Evolutionary conservation across 2,888 invertebrate species (phyloP), one percentile per base, ranked within the genome.

Genomic region (Andrena camellia): DNA sequence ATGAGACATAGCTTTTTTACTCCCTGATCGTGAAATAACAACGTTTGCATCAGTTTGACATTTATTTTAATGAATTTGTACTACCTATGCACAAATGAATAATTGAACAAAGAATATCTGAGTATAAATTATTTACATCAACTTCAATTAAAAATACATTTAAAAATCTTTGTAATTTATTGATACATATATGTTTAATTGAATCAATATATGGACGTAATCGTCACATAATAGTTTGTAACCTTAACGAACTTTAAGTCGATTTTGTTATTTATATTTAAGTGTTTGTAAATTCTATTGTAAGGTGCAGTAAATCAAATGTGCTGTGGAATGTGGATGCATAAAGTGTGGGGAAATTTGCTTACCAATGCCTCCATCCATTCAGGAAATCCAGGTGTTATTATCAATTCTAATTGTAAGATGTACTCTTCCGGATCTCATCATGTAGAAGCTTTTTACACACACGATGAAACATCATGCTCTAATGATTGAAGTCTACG

Each of bases 401-500:
- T 57, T 57, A 23, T 23, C 57, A 23, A 29, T 48, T 23, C 23
- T 57, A 57, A 57, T 57, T 57, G 23, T 57, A 68, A 68, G 75
- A 59, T 35, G 57, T 13, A 23, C 48, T 50, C 10, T 59, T 60
- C 68, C 33, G 29, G 13, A 66, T 26, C 60, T 73, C 23, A 23
- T 57, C 57, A 26, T 8, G 57, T 26, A 26, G 57, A 57, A 31
- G 31, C 26, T 42, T 35, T 63, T 63, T 35, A 35, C 20, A 35
- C 6, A 6, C 63, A 42, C 42, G 20, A 23, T 70, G 23, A 20
- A 59, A 60, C 17, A 50, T 23, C 6, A 29, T 29, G 72, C 62
- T 76, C 60, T 62, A 72, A 50, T 52, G 63, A n/a, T 29, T 29
- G 31, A 50, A 69, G 50, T 63, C 66, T 13, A 54, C 69, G 48